These are phyloP conservation scores for Rana temporaria DNA, from an alignment of 2,113 vertebrate genomes.

Conservation along the genomic window DNA sequence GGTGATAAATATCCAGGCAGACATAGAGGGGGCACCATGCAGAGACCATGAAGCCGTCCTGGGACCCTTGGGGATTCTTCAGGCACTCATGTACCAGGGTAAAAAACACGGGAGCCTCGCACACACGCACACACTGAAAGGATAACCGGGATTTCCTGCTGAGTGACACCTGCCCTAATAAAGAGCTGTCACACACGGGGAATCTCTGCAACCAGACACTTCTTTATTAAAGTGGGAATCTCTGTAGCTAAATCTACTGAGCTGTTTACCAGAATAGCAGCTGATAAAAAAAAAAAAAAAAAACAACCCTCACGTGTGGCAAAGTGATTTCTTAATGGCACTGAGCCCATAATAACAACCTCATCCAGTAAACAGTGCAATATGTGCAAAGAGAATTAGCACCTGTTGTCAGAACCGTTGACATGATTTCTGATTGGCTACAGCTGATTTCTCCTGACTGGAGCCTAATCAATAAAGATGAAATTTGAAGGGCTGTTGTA, in stretches of 20 bases:
- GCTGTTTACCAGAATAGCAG: slow-evolving; percentile 64
- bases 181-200: slow-evolving; percentile 69
- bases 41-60: slow-evolving; percentile 65
- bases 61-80: slow-evolving; percentile 68
- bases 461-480: no score
- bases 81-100: slow-evolving; percentile 63
- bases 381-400: background rate
- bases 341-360: no score
- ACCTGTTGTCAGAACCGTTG: background rate
- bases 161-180: slow-evolving; percentile 71
- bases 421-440: background rate
- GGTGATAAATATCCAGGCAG: slow-evolving; percentile 44
- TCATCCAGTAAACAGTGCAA: background rate
- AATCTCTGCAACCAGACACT: slow-evolving; percentile 63
- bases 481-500: no score
- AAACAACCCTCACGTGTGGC: slow-evolving; percentile 47
- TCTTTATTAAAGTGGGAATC: slow-evolving; percentile 67
- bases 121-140: slow-evolving; percentile 63
- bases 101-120: slow-evolving; percentile 60
- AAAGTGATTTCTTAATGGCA: background rate
- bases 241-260: slow-evolving; percentile 64
- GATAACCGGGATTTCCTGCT: slow-evolving; percentile 76
- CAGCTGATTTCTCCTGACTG: no score
- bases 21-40: slow-evolving; percentile 33
- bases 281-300: slow-evolving; percentile 62